A percentile compares a stretch with the other conserved stretches of the same genome.
phyloP scores from a whole-genome alignment of 2,797 vertebrate species.

The Hypotaenidia okinawae region DNA sequence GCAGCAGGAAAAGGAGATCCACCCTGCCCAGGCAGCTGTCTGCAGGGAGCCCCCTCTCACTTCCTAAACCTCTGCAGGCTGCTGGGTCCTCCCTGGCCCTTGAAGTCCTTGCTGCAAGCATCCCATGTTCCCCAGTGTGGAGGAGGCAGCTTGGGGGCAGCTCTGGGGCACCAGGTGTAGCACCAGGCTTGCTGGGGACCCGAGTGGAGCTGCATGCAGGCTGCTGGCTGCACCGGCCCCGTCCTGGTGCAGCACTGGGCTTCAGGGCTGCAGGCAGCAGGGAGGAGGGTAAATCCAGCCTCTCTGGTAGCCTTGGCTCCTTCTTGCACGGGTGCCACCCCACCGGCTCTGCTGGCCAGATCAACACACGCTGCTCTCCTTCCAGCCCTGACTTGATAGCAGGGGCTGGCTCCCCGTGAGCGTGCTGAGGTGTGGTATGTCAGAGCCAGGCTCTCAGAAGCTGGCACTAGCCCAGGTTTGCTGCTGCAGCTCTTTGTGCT shows the following conservation, averaged over 20 bases:
- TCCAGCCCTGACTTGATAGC: background rate
- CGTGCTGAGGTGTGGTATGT: rapidly evolving
- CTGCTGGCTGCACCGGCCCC: background rate
- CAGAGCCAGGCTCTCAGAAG: background rate
- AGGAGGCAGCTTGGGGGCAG: background rate
- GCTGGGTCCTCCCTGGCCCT: background rate
- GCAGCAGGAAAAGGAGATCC: background rate
- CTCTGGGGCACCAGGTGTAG: background rate
- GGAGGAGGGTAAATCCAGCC: background rate
- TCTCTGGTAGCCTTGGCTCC: background rate
- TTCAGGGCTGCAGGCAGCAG: background rate
- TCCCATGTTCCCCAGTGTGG: background rate
- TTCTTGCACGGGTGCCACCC: background rate
- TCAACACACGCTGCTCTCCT: rapidly evolving
- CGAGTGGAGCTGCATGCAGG: rapidly evolving
- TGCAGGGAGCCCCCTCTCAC: background rate
- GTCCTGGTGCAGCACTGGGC: rapidly evolving
- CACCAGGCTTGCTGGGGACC: background rate
- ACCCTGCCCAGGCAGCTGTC: background rate
- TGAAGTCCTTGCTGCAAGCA: background rate
- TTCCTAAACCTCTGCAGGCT: background rate
- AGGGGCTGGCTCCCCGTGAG: background rate
- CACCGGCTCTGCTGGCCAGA: rapidly evolving
- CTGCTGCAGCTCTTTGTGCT: background rate
- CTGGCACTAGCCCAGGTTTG: background rate